Conservation (phyloP, 2,113 vertebrate species). For the Tragelaphus scriptus region DNA sequence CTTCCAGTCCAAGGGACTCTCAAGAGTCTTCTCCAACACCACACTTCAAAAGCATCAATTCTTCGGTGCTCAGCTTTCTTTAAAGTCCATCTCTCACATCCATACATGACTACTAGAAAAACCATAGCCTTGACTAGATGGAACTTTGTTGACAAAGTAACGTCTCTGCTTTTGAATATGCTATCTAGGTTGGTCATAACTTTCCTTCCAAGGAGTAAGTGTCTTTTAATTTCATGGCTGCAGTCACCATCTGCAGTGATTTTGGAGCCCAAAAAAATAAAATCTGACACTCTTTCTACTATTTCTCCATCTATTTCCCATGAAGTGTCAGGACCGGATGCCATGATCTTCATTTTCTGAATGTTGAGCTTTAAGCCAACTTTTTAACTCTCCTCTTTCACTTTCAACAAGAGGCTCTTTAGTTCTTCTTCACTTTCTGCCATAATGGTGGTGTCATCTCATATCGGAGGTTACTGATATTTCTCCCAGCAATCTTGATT, state of each 20-base stretch:
- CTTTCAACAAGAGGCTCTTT: not conserved
- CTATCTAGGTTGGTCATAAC: not conserved
- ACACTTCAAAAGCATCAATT: not conserved
- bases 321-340: accelerated
- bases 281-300: not conserved
- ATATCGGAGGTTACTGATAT: not conserved
- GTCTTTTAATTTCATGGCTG: not conserved
- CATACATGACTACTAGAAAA: not conserved
- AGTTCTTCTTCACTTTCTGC: not conserved
- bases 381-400: not conserved
- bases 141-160: not conserved
- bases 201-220: not conserved
- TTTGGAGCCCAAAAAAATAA: not conserved
- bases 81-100: not conserved
- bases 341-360: not conserved
- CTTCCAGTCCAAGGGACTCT: not conserved
- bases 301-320: not conserved
- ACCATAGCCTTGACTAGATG: not conserved
- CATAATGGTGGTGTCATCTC: not conserved
- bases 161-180: not conserved
- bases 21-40: not conserved
- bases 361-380: not conserved
- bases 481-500: not conserved
- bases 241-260: not conserved
- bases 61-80: not conserved